Conservation (phyloP, 2,113 vertebrate genomes). For the Cavia porcellus region DNA sequence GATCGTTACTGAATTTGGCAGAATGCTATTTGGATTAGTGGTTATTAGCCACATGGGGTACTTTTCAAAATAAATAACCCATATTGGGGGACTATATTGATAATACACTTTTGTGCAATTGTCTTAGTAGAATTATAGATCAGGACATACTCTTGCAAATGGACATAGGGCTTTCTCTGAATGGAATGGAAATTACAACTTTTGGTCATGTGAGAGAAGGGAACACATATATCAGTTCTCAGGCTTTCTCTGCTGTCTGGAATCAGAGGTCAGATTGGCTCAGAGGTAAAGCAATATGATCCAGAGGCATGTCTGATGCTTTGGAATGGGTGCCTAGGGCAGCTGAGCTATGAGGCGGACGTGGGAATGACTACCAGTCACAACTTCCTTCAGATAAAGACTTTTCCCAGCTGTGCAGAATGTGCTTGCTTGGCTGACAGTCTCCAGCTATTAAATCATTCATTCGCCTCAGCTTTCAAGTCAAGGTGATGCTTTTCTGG, state of each 20-base stretch:
- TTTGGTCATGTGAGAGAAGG: background rate
- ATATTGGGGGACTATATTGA: background rate
- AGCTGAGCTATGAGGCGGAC: background rate
- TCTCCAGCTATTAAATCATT: background rate
- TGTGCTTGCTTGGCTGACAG: background rate
- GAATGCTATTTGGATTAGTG: conserved; percentile 1
- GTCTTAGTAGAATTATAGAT: background rate
- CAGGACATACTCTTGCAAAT: background rate
- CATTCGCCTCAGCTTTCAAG: background rate
- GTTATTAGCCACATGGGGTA: background rate
- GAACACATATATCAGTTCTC: background rate
- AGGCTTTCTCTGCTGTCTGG: background rate
- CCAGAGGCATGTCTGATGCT: background rate
- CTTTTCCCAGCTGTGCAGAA: background rate
- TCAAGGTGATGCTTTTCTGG: background rate
- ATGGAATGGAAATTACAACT: background rate
- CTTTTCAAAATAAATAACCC: conserved; percentile 23
- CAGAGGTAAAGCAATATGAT: background rate
- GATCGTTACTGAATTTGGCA: background rate
- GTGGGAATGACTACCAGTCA: background rate
- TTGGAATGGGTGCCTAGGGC: background rate
- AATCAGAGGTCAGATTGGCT: background rate
- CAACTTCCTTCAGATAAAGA: background rate
- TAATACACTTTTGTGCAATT: background rate
- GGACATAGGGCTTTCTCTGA: background rate